These are phyloP conservation scores for Pseudorasbora parva DNA, from an alignment of 2,113 vertebrate genomes.

Conservation along the genomic window DNA sequence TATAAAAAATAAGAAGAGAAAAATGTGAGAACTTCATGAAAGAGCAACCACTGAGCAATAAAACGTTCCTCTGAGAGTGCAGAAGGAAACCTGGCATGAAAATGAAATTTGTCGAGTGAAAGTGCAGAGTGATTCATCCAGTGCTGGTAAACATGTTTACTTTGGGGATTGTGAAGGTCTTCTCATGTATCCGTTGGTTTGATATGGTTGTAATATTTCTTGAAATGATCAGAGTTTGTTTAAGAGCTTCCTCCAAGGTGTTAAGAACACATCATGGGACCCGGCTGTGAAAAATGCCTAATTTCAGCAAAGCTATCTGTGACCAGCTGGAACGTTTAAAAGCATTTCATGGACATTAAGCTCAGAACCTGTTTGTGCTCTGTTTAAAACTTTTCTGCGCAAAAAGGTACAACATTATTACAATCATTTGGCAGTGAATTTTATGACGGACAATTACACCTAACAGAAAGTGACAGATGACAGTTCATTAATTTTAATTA, in stretches of 20 bases:
- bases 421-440: not conserved
- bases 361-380: not conserved
- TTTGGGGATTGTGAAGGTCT: constrained; percentile 20
- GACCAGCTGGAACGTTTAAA: not conserved
- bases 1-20: not conserved
- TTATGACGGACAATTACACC: constrained; percentile 1
- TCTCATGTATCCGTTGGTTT: not conserved
- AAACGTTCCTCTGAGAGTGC: not conserved
- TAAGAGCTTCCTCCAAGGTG: not conserved
- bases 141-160: not conserved
- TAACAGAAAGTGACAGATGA: not conserved
- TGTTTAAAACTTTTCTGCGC: not conserved
- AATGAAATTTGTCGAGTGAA: constrained; percentile 4
- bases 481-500: not conserved
- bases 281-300: not conserved
- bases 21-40: not conserved
- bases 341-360: not conserved
- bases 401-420: not conserved
- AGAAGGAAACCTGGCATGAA: constrained; percentile 8
- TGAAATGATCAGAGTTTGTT: not conserved
- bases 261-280: not conserved
- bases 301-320: constrained; percentile 1
- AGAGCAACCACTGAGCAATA: not conserved
- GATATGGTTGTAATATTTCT: not conserved
- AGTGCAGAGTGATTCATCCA: constrained; percentile 8